A percentile compares a stretch with the other conserved stretches of the same genome.
Evolutionary conservation across 2,888 invertebrate genomes (phyloP).

Genomic region (Coenonympha arcania): DNA sequence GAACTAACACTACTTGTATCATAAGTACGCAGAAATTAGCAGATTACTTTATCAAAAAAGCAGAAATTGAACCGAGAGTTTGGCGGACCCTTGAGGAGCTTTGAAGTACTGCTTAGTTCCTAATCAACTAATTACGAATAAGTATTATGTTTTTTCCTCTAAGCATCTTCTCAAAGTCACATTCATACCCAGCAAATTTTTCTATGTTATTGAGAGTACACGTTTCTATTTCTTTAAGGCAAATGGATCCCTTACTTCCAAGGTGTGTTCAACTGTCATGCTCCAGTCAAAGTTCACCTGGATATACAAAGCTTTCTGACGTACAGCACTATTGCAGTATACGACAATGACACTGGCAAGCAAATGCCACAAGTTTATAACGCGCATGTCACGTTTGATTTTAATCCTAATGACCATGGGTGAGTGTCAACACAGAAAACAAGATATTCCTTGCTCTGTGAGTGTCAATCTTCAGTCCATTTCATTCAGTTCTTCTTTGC

Average conservation of each 20-base stretch:
- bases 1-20: too few relatives aligned
- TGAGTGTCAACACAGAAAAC: slow-evolving; percentile 37
- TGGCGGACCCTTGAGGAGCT: too few relatives aligned
- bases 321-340: slow-evolving; percentile 45
- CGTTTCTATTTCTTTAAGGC: slow-evolving; percentile 33
- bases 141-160: too few relatives aligned
- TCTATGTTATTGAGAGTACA: neutral
- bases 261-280: slow-evolving; percentile 56
- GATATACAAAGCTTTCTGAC: slow-evolving; percentile 45
- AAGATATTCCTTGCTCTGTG: too few relatives aligned
- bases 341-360: slow-evolving; percentile 50
- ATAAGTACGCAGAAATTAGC: too few relatives aligned
- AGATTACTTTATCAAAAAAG: too few relatives aligned
- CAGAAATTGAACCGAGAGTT: too few relatives aligned
- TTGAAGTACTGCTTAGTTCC: too few relatives aligned
- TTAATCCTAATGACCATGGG: slow-evolving; percentile 51
- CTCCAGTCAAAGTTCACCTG: slow-evolving; percentile 54
- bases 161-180: too few relatives aligned
- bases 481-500: neutral
- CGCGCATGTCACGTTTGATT: slow-evolving; percentile 50
- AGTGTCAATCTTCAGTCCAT: slow-evolving; percentile 23
- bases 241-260: slow-evolving; percentile 63
- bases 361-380: slow-evolving; percentile 50
- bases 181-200: too few relatives aligned
- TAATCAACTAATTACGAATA: too few relatives aligned